Conservation (phyloP, 2,113 vertebrate genomes). For the Syngnathus typhle region DNA sequence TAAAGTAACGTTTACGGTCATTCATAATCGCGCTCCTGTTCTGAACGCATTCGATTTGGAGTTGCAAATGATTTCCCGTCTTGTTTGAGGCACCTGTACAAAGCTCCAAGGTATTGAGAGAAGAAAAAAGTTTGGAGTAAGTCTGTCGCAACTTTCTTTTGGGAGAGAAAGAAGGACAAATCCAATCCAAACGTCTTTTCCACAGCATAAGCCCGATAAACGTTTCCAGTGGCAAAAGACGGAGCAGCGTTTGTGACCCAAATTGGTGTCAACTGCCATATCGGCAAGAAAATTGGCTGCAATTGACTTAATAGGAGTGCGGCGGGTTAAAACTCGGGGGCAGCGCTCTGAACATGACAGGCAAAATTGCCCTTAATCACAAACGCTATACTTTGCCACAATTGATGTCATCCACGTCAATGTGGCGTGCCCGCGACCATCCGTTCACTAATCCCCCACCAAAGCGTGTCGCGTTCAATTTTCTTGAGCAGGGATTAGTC, state of each 20-base stretch:
- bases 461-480: constrained; percentile 5
- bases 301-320: constrained; percentile 50
- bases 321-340: constrained; percentile 44
- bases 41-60: neutral
- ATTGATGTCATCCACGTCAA: constrained; percentile 31
- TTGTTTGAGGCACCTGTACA: neutral
- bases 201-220: constrained; percentile 30
- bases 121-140: neutral
- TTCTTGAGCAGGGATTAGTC: constrained; percentile 30
- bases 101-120: too few species aligned
- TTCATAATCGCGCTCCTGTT: constrained; percentile 10
- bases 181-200: constrained; percentile 18
- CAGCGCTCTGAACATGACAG: constrained; percentile 5
- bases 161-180: constrained; percentile 12
- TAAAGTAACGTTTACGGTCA: constrained; percentile 45
- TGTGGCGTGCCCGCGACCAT: constrained; percentile 27
- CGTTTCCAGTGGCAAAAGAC: constrained; percentile 15
- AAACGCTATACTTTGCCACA: constrained; percentile 23
- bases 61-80: neutral
- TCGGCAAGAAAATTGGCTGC: constrained; percentile 37
- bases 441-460: constrained; percentile 3
- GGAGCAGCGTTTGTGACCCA: neutral
- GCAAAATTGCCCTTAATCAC: constrained; percentile 48
- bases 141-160: constrained; percentile 35
- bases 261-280: constrained; percentile 29